These are phyloP conservation scores for Pinna nobilis DNA, from an alignment of 1,140 invertebrate species.

Conservation along the genomic window DNA sequence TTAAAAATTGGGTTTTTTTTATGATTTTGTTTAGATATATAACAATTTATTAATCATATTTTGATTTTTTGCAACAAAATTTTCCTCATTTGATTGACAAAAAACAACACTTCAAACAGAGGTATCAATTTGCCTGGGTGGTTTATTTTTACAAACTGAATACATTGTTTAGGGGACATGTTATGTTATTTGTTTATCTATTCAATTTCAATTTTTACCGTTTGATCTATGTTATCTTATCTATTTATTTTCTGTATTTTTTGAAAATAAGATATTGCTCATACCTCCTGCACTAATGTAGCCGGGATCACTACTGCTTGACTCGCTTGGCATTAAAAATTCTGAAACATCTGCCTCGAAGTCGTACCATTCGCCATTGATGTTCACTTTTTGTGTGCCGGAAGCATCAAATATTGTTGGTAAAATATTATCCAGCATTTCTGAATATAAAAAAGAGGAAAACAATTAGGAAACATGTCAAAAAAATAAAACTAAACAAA, in stretches of 20 bases:
- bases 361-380: constrained; percentile 44
- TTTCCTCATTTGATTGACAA: too few species aligned
- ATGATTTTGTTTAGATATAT: too few species aligned
- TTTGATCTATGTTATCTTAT: too few species aligned
- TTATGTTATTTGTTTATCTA: not conserved
- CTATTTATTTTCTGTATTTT: too few species aligned
- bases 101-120: constrained; percentile 1
- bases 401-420: constrained; percentile 29
- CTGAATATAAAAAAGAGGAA: constrained; percentile 12
- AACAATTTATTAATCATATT: too few species aligned
- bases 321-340: constrained; percentile 1
- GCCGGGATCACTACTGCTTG: constrained; percentile 17
- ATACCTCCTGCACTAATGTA: constrained; percentile 42
- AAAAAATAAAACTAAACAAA: not conserved
- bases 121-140: too few species aligned
- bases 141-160: too few species aligned
- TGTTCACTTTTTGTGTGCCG: constrained; percentile 40
- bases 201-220: constrained; percentile 4
- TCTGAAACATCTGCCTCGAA: constrained; percentile 27
- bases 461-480: not conserved
- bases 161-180: not conserved
- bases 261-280: not conserved
- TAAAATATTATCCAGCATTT: constrained; percentile 40
- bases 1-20: too few species aligned
- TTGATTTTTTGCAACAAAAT: too few species aligned